These are phyloP conservation scores for Pantherophis alleghaniensis DNA, from an alignment of 2,797 vertebrate species.

Conservation along the genomic window DNA sequence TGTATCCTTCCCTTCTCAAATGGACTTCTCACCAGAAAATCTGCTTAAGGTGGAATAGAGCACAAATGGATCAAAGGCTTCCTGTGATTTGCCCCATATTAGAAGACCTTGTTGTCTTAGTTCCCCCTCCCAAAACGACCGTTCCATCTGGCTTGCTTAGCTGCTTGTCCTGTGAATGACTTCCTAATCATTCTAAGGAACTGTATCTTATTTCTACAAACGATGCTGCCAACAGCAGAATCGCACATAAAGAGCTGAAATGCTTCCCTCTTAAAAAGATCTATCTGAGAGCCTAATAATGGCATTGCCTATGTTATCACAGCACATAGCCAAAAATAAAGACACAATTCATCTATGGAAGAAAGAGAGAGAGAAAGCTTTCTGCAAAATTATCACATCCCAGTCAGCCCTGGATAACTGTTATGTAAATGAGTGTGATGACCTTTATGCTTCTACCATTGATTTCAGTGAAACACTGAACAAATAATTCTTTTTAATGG, in stretches of 20 bases:
- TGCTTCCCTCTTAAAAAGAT: not conserved
- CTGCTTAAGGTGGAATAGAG: not conserved
- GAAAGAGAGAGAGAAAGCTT: slow-evolving; percentile 5
- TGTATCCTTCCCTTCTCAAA: not conserved
- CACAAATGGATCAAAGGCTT: not conserved
- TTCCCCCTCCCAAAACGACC: not conserved
- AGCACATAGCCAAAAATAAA: slow-evolving; percentile 7
- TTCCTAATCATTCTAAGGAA: not conserved
- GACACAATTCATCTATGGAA: not conserved
- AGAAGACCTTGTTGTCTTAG: not conserved
- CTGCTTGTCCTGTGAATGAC: not conserved
- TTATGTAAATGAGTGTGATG: not conserved
- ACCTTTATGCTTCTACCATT: slow-evolving; percentile 4
- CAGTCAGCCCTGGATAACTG: not conserved
- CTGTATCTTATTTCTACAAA: not conserved
- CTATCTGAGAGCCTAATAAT: slow-evolving; percentile 1
- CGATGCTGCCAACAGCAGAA: not conserved
- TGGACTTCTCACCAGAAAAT: not conserved
- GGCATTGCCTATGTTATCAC: slow-evolving; percentile 12
- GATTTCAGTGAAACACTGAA: not conserved
- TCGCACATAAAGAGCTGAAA: not conserved
- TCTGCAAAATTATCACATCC: slow-evolving; percentile 1
- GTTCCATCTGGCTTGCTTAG: too few relatives aligned
- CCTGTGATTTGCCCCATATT: not conserved
- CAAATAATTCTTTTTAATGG: slow-evolving; percentile 12